Conservation (phyloP, 1,140 invertebrate species). For the Thereuonema tuberculata region DNA sequence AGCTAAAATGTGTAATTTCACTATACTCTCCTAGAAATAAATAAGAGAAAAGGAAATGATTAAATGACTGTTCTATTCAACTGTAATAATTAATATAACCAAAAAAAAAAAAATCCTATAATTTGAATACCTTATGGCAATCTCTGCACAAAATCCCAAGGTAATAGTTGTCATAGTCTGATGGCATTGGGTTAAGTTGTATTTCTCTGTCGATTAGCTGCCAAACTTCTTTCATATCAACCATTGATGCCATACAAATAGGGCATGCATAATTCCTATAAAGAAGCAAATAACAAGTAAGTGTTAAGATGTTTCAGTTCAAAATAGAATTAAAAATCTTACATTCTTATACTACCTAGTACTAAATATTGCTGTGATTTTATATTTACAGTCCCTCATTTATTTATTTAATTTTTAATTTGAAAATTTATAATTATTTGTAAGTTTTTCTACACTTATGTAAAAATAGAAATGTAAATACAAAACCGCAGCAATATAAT, state of each 20-base stretch:
- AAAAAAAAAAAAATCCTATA: neutral
- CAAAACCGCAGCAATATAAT: no score
- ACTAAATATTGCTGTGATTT: no score
- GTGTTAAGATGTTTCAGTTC: no score
- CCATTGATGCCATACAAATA: slow-evolving; percentile 66
- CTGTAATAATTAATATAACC: neutral
- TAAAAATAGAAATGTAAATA: no score
- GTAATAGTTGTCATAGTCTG: slow-evolving; percentile 58
- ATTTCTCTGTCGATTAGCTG: slow-evolving; percentile 65
- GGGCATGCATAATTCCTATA: slow-evolving; percentile 58
- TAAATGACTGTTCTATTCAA: slow-evolving; percentile 14
- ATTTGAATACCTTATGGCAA: slow-evolving; percentile 55
- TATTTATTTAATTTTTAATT: no score
- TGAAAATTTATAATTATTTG: no score
- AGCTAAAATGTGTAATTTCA: slow-evolving; percentile 69
- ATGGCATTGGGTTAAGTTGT: slow-evolving; percentile 59
- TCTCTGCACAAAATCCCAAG: slow-evolving; percentile 72
- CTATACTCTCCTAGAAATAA: slow-evolving; percentile 48
- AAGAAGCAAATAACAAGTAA: no score
- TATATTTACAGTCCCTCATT: no score
- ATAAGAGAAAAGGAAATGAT: slow-evolving; percentile 22
- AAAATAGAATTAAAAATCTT: no score
- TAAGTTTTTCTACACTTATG: no score
- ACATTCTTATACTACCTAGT: no score
- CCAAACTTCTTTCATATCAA: slow-evolving; percentile 70